Evolutionary conservation across 1,140 invertebrate species (phyloP).

Genomic region (Apis cerana): DNA sequence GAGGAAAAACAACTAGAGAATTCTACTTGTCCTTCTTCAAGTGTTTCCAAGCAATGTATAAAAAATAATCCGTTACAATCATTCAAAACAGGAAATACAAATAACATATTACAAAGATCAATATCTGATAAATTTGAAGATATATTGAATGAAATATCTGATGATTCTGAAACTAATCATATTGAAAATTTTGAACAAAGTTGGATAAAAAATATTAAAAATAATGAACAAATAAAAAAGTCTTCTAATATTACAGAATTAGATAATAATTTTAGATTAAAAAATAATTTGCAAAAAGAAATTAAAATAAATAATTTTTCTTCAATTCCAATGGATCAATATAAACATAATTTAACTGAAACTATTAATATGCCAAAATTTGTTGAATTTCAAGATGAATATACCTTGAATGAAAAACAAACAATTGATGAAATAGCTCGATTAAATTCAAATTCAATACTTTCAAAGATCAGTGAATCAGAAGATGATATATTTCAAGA

Average conservation of each 20-base stretch:
- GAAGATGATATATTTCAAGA: conserved; percentile 50
- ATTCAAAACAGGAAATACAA: neutral
- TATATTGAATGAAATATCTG: conserved; percentile 62
- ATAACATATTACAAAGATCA: neutral
- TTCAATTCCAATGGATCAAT: no score
- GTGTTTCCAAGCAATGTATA: neutral
- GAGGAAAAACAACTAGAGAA: neutral
- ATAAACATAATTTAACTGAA: neutral
- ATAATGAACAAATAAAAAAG: neutral
- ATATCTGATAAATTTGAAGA: conserved; percentile 57
- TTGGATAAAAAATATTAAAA: neutral
- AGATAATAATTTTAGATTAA: neutral
- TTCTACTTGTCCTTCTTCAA: neutral
- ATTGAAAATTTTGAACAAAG: neutral
- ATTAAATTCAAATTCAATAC: conserved; percentile 11
- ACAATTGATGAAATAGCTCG: conserved; percentile 43
- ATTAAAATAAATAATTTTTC: no score
- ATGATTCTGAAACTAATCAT: conserved; percentile 39
- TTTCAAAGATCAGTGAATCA: neutral
- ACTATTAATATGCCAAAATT: neutral
- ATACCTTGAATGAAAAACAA: conserved; percentile 45
- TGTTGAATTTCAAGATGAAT: neutral
- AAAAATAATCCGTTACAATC: neutral
- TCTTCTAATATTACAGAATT: neutral
- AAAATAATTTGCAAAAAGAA: neutral